phyloP scores from a whole-genome alignment of 2,113 vertebrate species.

The Ivindomyrus marchei region DNA sequence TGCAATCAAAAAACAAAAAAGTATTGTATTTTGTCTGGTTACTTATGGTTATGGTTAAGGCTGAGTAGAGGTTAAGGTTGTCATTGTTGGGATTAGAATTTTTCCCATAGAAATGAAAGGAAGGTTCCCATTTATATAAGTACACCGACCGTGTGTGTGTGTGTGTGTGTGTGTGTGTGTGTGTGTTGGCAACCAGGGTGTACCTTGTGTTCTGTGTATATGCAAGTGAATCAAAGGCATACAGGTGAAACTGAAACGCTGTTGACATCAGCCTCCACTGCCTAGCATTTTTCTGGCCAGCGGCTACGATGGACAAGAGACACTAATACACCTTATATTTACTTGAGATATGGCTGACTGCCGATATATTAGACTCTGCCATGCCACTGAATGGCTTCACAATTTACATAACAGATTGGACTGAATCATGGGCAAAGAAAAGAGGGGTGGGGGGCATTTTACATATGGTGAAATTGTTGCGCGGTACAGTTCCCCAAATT shows the following conservation, averaged over 20 bases:
- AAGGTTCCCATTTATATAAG: not conserved
- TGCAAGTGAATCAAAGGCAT: not conserved
- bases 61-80: not conserved
- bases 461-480: not conserved
- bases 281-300: not conserved
- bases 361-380: not conserved
- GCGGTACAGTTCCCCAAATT: not conserved
- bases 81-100: not conserved
- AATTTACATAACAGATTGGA: not conserved
- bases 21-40: not conserved
- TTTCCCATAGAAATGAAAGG: not conserved
- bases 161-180: not conserved
- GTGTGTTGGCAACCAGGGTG: not conserved
- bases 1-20: not conserved
- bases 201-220: not conserved
- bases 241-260: not conserved
- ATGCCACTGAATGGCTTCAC: not conserved
- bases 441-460: not conserved
- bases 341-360: not conserved
- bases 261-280: not conserved
- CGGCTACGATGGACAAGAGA: not conserved
- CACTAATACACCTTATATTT: not conserved
- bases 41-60: not conserved
- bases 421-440: not conserved
- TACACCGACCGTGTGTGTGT: not conserved